Percentiles rank a stretch among this genome's conserved stretches.
These are phyloP conservation scores for Physocephala rufipes DNA, from an alignment of 2,888 invertebrate genomes.

Conservation along the genomic window DNA sequence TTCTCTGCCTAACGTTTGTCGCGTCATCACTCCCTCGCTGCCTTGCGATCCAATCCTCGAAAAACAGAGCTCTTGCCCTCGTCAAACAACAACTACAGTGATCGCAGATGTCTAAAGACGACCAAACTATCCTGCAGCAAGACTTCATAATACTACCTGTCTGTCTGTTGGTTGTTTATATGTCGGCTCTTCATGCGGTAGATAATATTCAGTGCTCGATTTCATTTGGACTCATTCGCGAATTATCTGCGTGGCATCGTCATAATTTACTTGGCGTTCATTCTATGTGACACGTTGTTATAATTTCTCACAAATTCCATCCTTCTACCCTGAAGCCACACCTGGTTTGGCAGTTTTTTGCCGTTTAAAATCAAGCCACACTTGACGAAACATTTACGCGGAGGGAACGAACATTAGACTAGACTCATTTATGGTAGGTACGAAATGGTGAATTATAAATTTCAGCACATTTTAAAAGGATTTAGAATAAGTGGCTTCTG, in stretches of 20 bases:
- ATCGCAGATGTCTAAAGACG: background rate
- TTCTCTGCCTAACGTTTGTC: background rate
- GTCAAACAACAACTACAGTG: slow-evolving; percentile 1
- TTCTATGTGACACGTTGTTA: background rate
- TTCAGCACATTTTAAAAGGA: slow-evolving; percentile 13
- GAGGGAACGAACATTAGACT: background rate
- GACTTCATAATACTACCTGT: background rate
- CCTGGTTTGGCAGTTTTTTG: slow-evolving; percentile 10
- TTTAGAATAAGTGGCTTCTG: background rate
- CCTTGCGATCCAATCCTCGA: background rate
- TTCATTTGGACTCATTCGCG: slow-evolving; percentile 31
- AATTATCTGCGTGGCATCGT: slow-evolving; percentile 17
- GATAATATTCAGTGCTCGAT: background rate
- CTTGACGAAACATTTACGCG: background rate
- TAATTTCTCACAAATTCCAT: background rate
- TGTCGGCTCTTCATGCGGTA: background rate
- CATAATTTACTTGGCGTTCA: slow-evolving; percentile 20
- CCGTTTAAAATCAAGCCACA: background rate
- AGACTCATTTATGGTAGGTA: slow-evolving; percentile 3
- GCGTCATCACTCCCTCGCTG: background rate
- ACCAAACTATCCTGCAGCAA: background rate
- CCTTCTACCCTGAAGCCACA: background rate
- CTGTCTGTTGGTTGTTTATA: background rate
- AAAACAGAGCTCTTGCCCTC: background rate
- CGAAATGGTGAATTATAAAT: slow-evolving; percentile 22